Base-by-base conservation (phyloP, 37 sponge, comb jelly and placozoan species). In the Cliona cf. orientalis region DNA sequence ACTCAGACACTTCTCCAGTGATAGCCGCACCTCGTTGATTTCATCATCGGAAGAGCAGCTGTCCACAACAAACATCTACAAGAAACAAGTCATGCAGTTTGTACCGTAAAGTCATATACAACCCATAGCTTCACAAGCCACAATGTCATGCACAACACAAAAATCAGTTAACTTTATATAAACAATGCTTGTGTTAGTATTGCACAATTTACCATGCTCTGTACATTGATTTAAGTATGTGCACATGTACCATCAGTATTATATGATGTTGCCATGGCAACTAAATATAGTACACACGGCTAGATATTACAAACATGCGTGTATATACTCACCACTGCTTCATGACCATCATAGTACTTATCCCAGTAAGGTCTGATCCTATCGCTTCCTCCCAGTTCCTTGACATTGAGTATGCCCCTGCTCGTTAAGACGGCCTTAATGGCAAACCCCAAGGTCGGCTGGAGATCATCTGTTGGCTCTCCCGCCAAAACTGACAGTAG, bases 351-450 rank as follows among this genome's bases (percentile, higher is more conserved):
- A 44, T 46, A 84, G 44, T 90, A 90, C 62, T 45, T 90, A 41
- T 64, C 36, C 90, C 90, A 90, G 69, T 90, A 84, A 5, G 69
- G 74, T 60, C 86, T 59, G 25, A 90, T 79, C 58, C 40, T 71
- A 12, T 73, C 86, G 74, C 70, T 58, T 34, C 92, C 92, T 71
- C 92, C 92, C 7, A 92, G 60, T 40, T 92, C 92, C 36, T 88
- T 62, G 44, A 92, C 40, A 36, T 71, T 64, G 17, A 92, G 45
- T 2, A 83, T 78, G 23, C 70, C 89, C 23, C 38, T 78, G 14
- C 36, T 21, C 38, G 69, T 75, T 22, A 40, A 25, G 38, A 92
- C 43, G 1, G 80, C 66, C 61, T 88, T 88, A 42, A 88, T 72
- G 41, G 80, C 43, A 45, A 92, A 92, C 17, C 92, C 94, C 63